Percentiles rank a stretch among this genome's conserved stretches.
These are phyloP conservation scores for Lutjanus erythropterus DNA, from an alignment of 2,113 vertebrate genomes.

Conservation along the genomic window DNA sequence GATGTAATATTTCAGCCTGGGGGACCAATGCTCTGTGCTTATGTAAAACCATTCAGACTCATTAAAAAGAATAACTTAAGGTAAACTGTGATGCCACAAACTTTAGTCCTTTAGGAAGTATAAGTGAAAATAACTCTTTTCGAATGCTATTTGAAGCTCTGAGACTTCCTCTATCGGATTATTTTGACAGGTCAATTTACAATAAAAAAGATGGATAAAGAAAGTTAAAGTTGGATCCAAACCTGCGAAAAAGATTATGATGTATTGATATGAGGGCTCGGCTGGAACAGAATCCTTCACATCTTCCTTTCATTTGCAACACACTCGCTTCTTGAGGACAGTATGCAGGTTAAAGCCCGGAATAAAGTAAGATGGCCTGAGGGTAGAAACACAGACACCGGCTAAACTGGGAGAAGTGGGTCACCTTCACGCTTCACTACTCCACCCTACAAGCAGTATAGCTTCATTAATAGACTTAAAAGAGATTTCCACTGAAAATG, in stretches of 20 bases:
- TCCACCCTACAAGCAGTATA: constrained; percentile 42
- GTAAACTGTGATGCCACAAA: neutral
- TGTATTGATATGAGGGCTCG: neutral
- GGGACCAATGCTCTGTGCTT: neutral
- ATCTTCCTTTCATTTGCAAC: constrained; percentile 38
- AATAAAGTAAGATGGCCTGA: constrained; percentile 73
- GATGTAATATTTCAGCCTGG: neutral
- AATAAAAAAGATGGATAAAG: neutral
- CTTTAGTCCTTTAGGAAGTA: neutral
- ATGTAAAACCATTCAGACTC: neutral
- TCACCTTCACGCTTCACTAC: constrained; percentile 79
- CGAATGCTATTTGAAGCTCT: neutral
- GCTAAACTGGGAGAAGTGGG: constrained; percentile 83
- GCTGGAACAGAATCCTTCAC: constrained; percentile 9
- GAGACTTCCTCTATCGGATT: neutral
- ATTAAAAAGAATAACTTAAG: neutral
- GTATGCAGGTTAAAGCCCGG: constrained; percentile 70
- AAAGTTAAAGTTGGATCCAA: neutral
- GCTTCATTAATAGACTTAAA: constrained; percentile 70
- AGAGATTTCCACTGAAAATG: constrained; percentile 29
- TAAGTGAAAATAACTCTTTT: neutral
- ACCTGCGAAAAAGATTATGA: neutral
- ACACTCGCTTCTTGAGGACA: constrained; percentile 51
- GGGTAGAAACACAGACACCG: constrained; percentile 74
- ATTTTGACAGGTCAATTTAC: neutral